Evolutionary conservation across 2,113 vertebrate species (phyloP).

Genomic region (Monarcha castaneiventris): DNA sequence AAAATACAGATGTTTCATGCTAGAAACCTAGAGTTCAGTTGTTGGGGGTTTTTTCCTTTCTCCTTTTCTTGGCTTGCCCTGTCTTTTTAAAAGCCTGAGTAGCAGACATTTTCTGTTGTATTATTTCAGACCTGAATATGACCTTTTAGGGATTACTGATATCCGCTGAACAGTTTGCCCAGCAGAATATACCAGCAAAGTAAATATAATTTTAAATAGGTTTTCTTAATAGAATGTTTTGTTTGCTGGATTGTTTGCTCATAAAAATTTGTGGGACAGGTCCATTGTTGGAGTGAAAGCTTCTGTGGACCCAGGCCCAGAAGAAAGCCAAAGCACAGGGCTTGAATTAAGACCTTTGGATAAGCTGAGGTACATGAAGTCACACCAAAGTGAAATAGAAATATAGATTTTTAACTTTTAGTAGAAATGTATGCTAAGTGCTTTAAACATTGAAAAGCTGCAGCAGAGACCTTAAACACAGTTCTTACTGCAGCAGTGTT

Average conservation of each 20-base stretch:
- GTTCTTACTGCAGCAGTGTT: no score
- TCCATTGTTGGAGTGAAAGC: neutral
- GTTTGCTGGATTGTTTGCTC: neutral
- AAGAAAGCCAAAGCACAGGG: no score
- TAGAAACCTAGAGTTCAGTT: slow-evolving; percentile 25
- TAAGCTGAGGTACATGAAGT: no score
- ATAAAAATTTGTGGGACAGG: neutral
- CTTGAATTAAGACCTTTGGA: no score
- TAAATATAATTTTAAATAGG: neutral
- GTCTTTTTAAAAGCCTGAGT: slow-evolving; percentile 37
- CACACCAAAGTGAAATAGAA: no score
- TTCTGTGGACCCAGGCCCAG: no score
- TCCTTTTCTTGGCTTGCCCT: neutral
- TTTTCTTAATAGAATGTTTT: neutral
- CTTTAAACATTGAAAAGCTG: no score
- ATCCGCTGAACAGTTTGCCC: neutral
- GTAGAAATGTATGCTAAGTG: no score
- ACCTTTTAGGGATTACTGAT: slow-evolving; percentile 20
- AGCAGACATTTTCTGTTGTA: slow-evolving; percentile 31
- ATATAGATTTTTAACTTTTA: no score
- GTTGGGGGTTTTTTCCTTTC: neutral
- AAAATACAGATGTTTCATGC: slow-evolving; percentile 71
- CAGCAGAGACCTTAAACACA: no score
- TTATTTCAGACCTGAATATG: slow-evolving; percentile 27
- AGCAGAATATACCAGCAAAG: neutral